These are phyloP conservation scores for Zosterops hypoxanthus DNA, from an alignment of 2,113 vertebrate genomes.

Conservation along the genomic window DNA sequence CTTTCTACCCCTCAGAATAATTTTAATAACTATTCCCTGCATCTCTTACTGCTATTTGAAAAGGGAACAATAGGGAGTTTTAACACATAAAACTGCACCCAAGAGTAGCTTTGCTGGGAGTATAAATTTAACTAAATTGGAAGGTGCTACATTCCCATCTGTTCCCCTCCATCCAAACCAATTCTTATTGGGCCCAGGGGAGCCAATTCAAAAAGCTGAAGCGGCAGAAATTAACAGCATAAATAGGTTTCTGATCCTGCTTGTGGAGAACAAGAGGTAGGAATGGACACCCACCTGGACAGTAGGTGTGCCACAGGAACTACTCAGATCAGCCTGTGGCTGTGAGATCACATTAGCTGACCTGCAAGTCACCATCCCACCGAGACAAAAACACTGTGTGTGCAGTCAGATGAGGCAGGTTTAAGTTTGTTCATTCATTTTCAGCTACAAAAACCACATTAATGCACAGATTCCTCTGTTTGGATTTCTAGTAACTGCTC, in stretches of 20 bases:
- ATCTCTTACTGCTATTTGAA: neutral
- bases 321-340: neutral
- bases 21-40: neutral
- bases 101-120: neutral
- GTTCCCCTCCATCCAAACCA: neutral
- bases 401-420: neutral
- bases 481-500: neutral
- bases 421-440: neutral
- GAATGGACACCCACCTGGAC: neutral
- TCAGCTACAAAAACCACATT: neutral
- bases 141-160: neutral
- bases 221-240: neutral
- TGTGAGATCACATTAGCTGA: fast-evolving
- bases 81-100: neutral
- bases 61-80: neutral
- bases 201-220: neutral
- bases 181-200: neutral
- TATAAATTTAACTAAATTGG: neutral
- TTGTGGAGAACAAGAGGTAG: neutral
- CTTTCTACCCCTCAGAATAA: neutral
- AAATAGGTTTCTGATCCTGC: neutral
- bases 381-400: fast-evolving
- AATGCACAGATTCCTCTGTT: neutral
- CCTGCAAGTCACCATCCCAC: neutral
- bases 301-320: neutral